Evolutionary conservation across 2,888 invertebrate genomes (phyloP).

Genomic region (Pycnomerus fuliginosus): DNA sequence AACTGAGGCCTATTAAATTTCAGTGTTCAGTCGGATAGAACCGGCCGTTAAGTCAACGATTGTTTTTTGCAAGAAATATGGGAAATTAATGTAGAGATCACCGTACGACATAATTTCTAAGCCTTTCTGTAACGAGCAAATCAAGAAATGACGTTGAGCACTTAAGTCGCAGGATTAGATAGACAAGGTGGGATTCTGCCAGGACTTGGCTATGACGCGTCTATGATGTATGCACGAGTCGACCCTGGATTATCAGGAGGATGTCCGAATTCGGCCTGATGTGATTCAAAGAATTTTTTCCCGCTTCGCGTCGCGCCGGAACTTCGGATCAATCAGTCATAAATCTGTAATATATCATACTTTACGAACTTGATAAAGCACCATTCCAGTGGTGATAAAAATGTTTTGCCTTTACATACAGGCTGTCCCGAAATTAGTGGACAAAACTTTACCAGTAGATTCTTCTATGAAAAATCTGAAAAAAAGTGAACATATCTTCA

Average conservation of each 20-base stretch:
- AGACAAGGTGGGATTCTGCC: constrained; percentile 30
- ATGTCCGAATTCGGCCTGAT: not conserved
- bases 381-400: too few relatives aligned
- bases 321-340: too few relatives aligned
- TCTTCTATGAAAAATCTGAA: too few relatives aligned
- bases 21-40: constrained; percentile 11
- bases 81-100: constrained; percentile 17
- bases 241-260: not conserved
- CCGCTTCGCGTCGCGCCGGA: too few relatives aligned
- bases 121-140: constrained; percentile 31
- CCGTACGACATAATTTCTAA: constrained; percentile 15
- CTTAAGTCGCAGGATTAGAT: constrained; percentile 33
- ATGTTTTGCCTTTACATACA: too few relatives aligned
- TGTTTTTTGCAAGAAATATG: constrained; percentile 3
- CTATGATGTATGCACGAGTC: constrained; percentile 3
- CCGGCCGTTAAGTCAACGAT: constrained; percentile 8
- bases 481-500: too few relatives aligned
- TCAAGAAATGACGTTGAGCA: constrained; percentile 40
- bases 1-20: constrained; percentile 14
- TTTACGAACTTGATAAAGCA: too few relatives aligned
- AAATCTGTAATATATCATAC: too few relatives aligned
- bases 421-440: too few relatives aligned
- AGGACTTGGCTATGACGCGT: constrained; percentile 9
- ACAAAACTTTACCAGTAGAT: too few relatives aligned
- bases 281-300: too few relatives aligned